phyloP scores from a whole-genome alignment of 2,797 vertebrate species.

The Enteromius viviparus region DNA sequence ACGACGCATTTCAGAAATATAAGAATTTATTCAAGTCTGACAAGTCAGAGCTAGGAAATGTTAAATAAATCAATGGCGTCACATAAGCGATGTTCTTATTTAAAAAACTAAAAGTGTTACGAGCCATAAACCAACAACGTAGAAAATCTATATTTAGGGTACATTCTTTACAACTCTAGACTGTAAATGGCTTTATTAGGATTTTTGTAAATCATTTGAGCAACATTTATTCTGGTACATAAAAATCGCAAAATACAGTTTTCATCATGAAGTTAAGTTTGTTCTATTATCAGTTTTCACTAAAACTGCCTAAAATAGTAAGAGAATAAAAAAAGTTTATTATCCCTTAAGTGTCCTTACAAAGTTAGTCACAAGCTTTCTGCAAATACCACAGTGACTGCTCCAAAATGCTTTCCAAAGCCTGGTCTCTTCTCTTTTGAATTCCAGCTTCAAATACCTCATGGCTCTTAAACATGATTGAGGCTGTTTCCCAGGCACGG shows the following conservation, averaged over 20 bases:
- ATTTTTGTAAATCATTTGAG: not conserved
- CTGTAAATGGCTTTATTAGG: conserved; percentile 9
- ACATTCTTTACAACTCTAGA: not conserved
- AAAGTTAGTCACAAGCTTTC: conserved; percentile 18
- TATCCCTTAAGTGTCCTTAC: not conserved
- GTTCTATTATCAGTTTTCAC: not conserved
- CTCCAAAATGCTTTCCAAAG: conserved; percentile 14
- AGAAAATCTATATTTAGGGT: conserved; percentile 8
- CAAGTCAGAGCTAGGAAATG: not conserved
- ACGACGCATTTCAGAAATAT: not conserved
- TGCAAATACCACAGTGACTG: conserved; percentile 3
- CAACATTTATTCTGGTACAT: conserved; percentile 7
- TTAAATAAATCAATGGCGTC: conserved; percentile 1
- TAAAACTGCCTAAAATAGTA: not conserved
- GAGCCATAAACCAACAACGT: not conserved
- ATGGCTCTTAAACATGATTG: conserved; percentile 23
- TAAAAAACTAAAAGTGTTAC: not conserved
- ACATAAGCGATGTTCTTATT: not conserved
- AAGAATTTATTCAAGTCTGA: conserved; percentile 7
- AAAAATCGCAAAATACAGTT: conserved; percentile 12
- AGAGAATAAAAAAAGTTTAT: not conserved
- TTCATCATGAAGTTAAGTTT: not conserved
- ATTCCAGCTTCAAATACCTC: conserved; percentile 37
- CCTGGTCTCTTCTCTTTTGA: conserved; percentile 17
- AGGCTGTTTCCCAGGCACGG: conserved; percentile 41